These are phyloP conservation scores for Percopsis transmontana DNA, from an alignment of 2,113 vertebrate genomes.

Conservation along the genomic window DNA sequence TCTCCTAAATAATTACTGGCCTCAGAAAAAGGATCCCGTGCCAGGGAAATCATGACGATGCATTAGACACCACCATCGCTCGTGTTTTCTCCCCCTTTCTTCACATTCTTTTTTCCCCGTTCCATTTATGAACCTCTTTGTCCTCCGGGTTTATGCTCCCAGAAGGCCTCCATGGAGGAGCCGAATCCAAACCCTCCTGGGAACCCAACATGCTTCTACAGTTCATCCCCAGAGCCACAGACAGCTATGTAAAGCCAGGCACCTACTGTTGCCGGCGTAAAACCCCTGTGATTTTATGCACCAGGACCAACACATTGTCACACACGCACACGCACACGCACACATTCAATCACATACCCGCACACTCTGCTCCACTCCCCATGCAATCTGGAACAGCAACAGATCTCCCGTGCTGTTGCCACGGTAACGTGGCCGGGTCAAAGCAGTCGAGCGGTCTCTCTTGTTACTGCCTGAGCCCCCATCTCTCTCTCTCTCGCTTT, in stretches of 20 bases:
- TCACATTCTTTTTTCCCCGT: constrained; percentile 13
- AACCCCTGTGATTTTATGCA: constrained; percentile 56
- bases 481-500: neutral
- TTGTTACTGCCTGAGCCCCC: too few species aligned
- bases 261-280: constrained; percentile 41
- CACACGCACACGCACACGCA: neutral
- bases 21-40: constrained; percentile 44
- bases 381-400: too few species aligned
- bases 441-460: too few species aligned
- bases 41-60: constrained; percentile 37
- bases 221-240: constrained; percentile 39
- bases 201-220: constrained; percentile 42
- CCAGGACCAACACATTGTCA: neutral
- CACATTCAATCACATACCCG: neutral
- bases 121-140: constrained; percentile 35
- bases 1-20: constrained; percentile 66
- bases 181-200: constrained; percentile 50
- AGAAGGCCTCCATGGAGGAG: constrained; percentile 4
- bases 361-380: neutral
- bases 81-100: constrained; percentile 20
- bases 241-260: constrained; percentile 38
- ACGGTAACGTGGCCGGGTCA: too few species aligned
- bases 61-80: constrained; percentile 40
- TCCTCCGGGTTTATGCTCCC: constrained; percentile 43
- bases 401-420: too few species aligned